A percentile compares a stretch with the other conserved stretches of the same genome.
phyloP scores from a whole-genome alignment of 2,888 invertebrate species.

The Xestobium rufovillosum region DNA sequence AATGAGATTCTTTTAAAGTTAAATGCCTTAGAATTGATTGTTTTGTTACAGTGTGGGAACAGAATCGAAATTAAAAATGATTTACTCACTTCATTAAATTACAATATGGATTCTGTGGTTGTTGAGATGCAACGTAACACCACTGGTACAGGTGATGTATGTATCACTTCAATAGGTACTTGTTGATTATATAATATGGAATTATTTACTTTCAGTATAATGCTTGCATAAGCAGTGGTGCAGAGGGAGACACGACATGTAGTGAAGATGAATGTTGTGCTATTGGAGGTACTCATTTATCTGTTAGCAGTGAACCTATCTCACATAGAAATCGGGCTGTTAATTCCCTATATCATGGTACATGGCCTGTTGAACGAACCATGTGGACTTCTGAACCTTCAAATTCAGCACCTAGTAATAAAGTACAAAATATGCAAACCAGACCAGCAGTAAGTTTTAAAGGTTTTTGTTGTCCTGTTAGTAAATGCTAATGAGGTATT shows the following conservation, averaged over 20 bases:
- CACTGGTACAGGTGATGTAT: conserved; percentile 27
- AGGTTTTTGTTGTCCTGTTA: no score
- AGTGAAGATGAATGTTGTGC: conserved; percentile 36
- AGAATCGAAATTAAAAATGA: no score
- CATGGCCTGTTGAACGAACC: conserved; percentile 52
- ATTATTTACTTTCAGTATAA: no score
- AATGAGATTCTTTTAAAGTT: no score
- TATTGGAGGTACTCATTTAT: conserved; percentile 33
- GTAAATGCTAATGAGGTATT: background rate
- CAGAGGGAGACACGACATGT: conserved; percentile 21
- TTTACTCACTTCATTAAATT: no score
- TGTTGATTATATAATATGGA: no score
- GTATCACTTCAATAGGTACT: conserved; percentile 10
- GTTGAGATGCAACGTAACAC: conserved; percentile 27
- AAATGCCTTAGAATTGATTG: no score
- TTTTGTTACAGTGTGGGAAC: no score
- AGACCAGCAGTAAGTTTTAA: no score
- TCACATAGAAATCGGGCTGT: conserved; percentile 31
- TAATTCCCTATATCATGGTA: conserved; percentile 50
- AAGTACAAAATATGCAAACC: conserved; percentile 16
- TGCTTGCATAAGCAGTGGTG: conserved; percentile 19
- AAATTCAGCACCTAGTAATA: conserved; percentile 21
- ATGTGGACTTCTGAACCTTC: conserved; percentile 42
- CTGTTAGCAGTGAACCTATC: conserved; percentile 40
- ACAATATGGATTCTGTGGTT: conserved; percentile 36